Conservation (phyloP, 2,797 vertebrate genomes). For the Bradypodion pumilum region DNA sequence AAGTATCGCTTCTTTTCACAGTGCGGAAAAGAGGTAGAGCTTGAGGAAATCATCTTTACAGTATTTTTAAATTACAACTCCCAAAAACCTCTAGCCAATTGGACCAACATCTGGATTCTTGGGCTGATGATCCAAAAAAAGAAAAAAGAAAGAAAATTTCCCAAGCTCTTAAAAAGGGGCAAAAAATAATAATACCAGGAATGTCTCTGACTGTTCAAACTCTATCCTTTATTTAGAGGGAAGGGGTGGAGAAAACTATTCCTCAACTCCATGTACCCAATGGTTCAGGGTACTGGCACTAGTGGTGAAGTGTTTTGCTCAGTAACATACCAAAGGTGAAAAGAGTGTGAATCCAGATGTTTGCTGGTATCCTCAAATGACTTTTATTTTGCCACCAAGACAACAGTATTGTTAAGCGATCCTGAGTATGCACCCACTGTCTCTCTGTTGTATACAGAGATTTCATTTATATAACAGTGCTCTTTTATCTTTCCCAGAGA, state of each 20-base stretch:
- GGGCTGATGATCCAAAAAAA: too few species aligned
- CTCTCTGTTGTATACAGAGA: neutral
- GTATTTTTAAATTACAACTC: too few species aligned
- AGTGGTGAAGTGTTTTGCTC: neutral
- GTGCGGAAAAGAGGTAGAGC: too few species aligned
- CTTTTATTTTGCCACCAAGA: neutral
- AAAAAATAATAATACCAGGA: too few species aligned
- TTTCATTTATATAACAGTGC: neutral
- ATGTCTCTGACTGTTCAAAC: neutral
- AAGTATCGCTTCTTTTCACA: neutral
- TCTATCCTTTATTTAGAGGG: neutral
- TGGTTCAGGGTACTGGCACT: neutral
- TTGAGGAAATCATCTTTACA: too few species aligned
- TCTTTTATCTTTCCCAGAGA: neutral
- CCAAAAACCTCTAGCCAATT: too few species aligned
- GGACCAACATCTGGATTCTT: too few species aligned
- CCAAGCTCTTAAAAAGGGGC: neutral
- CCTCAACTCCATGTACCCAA: neutral
- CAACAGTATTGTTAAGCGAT: neutral
- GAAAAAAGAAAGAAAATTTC: too few species aligned
- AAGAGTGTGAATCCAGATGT: neutral
- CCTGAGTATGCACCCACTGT: neutral
- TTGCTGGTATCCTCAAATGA: neutral
- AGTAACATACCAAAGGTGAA: neutral
- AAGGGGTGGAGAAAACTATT: neutral